Evolutionary conservation across 2,888 invertebrate genomes (phyloP).

Genomic region (Oscheius sp.): DNA sequence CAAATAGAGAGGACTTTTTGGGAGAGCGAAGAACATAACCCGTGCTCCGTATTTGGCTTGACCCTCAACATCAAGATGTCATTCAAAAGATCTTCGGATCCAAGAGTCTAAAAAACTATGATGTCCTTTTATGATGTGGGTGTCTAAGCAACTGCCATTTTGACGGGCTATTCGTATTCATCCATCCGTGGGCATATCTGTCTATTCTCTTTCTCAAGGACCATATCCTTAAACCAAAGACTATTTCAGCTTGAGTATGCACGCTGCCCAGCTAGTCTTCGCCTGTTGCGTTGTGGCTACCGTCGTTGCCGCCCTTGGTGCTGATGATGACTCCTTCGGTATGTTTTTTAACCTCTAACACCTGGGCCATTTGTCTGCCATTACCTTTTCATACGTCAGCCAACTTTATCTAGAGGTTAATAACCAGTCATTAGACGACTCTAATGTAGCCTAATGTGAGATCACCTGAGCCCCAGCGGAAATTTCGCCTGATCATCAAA

Average conservation of each 20-base stretch:
- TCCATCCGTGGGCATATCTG: conserved; percentile 12
- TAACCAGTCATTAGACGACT: conserved; percentile 6
- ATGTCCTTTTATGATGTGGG: no score
- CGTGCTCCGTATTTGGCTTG: no score
- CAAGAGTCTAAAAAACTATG: no score
- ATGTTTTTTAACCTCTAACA: conserved; percentile 1
- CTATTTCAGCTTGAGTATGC: conserved; percentile 35
- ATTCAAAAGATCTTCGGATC: no score
- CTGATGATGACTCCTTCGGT: conserved; percentile 25
- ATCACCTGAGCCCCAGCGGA: conserved; percentile 3
- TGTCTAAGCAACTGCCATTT: no score
- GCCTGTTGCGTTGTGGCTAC: conserved; percentile 23
- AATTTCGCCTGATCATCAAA: conserved; percentile 10
- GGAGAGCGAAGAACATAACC: no score
- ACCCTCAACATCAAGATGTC: no score
- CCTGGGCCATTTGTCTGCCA: not conserved
- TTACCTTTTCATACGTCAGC: not conserved
- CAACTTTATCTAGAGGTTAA: not conserved
- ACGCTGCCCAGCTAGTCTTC: conserved; percentile 26
- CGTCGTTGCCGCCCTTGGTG: not conserved
- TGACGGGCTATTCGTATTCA: conserved; percentile 1
- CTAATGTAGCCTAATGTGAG: conserved; percentile 19
- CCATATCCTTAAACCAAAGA: no score
- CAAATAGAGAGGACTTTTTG: no score
- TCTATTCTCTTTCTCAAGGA: not conserved